Conservation (phyloP, 2,113 vertebrate genomes). For the Coracopsis vasa region DNA sequence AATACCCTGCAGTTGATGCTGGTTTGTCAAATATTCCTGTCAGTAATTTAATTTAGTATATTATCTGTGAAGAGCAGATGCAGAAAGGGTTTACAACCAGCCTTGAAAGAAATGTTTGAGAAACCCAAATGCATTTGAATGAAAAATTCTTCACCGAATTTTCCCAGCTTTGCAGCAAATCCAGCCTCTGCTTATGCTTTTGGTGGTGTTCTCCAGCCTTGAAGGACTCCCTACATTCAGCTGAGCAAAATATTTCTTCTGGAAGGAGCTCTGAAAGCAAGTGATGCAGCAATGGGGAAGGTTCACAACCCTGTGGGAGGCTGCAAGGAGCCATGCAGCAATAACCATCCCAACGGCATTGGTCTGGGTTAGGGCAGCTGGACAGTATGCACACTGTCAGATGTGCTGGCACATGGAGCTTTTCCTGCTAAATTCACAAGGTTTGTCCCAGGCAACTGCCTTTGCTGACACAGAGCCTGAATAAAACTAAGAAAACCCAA, state of each 20-base stretch:
- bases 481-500: neutral
- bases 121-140: neutral
- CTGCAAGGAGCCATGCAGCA: neutral
- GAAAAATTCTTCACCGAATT: neutral
- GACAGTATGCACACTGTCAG: neutral
- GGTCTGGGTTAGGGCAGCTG: accelerated
- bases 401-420: neutral
- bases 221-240: neutral
- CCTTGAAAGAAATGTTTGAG: neutral
- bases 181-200: neutral
- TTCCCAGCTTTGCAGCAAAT: neutral
- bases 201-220: neutral
- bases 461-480: neutral
- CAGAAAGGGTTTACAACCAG: neutral
- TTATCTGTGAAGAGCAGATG: neutral
- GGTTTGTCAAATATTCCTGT: conserved; percentile 8
- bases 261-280: neutral
- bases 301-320: neutral
- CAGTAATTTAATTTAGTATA: conserved; percentile 2
- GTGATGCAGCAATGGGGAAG: neutral
- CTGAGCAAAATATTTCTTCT: neutral
- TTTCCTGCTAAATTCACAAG: neutral
- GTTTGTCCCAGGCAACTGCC: neutral
- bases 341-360: accelerated
- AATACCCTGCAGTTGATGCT: neutral